These are phyloP conservation scores for Catharus fuscescens DNA, from an alignment of 2,113 vertebrate species.

Conservation along the genomic window DNA sequence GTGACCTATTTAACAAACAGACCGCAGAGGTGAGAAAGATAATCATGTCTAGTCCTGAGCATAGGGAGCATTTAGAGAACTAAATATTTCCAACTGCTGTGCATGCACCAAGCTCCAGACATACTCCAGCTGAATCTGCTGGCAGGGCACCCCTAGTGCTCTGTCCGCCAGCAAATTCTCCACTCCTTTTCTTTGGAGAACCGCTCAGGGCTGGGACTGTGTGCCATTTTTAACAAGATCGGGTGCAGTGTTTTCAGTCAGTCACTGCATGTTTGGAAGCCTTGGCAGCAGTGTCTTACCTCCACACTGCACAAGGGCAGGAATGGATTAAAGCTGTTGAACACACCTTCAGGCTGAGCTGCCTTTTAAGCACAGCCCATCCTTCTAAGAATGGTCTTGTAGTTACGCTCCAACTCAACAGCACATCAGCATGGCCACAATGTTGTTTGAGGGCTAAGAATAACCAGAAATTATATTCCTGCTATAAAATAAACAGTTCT, in stretches of 20 bases:
- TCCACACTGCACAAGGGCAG: neutral
- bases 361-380: neutral
- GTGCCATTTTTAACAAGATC: neutral
- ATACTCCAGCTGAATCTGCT: neutral
- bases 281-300: neutral
- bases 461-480: neutral
- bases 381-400: neutral
- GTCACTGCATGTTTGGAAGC: conserved; percentile 2
- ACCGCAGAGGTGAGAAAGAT: conserved; percentile 26
- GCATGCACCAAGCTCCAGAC: conserved; percentile 18
- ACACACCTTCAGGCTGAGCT: neutral
- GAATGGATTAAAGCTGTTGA: neutral
- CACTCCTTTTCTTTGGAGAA: neutral
- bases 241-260: neutral
- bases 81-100: conserved; percentile 33
- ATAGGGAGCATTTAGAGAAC: neutral
- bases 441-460: neutral
- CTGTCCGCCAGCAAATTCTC: neutral
- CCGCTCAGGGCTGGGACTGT: neutral
- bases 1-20: conserved; percentile 28
- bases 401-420: neutral
- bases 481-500: neutral
- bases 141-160: neutral
- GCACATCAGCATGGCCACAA: neutral
- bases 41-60: conserved; percentile 8